These are phyloP conservation scores for Sminthurides bifidus DNA, from an alignment of 1,140 invertebrate genomes.

Conservation along the genomic window DNA sequence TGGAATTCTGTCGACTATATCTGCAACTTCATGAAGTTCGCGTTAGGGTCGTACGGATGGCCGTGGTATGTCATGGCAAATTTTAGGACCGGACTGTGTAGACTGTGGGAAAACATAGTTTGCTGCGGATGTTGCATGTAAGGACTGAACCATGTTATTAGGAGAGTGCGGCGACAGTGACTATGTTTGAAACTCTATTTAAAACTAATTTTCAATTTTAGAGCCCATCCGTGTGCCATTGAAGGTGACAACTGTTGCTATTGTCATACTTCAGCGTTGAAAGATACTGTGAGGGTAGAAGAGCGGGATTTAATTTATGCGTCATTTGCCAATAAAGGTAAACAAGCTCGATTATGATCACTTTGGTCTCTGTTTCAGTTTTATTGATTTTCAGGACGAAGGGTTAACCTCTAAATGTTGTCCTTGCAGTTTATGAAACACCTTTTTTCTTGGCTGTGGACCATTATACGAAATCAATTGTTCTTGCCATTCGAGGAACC, in stretches of 20 bases:
- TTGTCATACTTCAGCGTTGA: constrained; percentile 72
- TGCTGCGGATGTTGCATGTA: constrained; percentile 64
- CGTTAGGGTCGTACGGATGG: constrained; percentile 49
- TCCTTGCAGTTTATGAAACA: constrained; percentile 43
- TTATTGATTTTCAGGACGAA: neutral
- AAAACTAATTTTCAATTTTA: constrained; percentile 13
- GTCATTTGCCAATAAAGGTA: constrained; percentile 22
- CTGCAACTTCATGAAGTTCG: constrained; percentile 29
- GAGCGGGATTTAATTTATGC: constrained; percentile 66
- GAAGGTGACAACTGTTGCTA: constrained; percentile 79
- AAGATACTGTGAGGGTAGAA: constrained; percentile 56
- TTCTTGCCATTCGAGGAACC: constrained; percentile 74
- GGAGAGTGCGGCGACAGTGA: no score
- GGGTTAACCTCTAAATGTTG: neutral
- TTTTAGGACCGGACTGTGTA: constrained; percentile 58
- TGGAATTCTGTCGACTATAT: constrained; percentile 24
- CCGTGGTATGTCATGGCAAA: constrained; percentile 70
- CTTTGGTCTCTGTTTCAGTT: no score
- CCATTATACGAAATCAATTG: constrained; percentile 65
- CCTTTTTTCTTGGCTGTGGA: constrained; percentile 80
- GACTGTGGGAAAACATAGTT: constrained; percentile 52
- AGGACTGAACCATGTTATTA: constrained; percentile 33
- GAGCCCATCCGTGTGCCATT: constrained; percentile 50
- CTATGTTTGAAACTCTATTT: no score
- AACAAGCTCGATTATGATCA: neutral